Evolutionary conservation across 2,888 invertebrate genomes (phyloP), one percentile per base, ranked within the genome.

Genomic region (Tinea trinotella): DNA sequence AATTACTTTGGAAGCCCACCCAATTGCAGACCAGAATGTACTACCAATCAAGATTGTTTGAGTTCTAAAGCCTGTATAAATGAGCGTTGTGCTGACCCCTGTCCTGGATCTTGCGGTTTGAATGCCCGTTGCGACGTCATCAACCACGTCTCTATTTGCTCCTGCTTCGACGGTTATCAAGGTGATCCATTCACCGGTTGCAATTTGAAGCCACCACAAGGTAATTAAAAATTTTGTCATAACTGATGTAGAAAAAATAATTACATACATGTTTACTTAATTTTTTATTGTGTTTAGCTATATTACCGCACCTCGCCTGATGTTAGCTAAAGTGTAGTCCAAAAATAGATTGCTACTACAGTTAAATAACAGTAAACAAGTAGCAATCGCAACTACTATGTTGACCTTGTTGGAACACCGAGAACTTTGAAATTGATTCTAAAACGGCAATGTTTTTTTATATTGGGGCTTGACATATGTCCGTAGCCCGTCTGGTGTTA

Each of bases 21-120:
- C 3, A 89, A 88, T 59, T 92, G 92, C 63, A 84, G 89, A 35
- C 90, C 91, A 0, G 91, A 91, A 68, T 92, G 92, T 68, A 80
- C 86, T 0, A 87, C 89, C 24, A 90, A 90, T 65, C 85, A 90
- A 17, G 92, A 93, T 56, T 93, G 93, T 64, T 65, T 89, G 5
- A 88, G 89, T 57, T 88, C 90, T 56, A 74, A 87, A 57, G 89
- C 92, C 6, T 92, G 92, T 63, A 86, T 91, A 19, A 87, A 87
- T 57, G 88, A 90, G 65, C 90, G 88, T 67, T 91, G 91, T 64
- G 75, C 77, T 56, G 90, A 91, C 66, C 91, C 92, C 1, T 93
- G 92, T 61, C 88, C 88, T 35, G 91, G 91, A n/a, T 88, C 90
- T 0, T 92, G 91, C 67, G 90, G 91, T 57, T 68, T 79, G 64